Percentiles rank a stretch among this genome's conserved stretches.
Evolutionary conservation across 1,140 invertebrate genomes (phyloP).

Genomic region (Lycorma delicatula): DNA sequence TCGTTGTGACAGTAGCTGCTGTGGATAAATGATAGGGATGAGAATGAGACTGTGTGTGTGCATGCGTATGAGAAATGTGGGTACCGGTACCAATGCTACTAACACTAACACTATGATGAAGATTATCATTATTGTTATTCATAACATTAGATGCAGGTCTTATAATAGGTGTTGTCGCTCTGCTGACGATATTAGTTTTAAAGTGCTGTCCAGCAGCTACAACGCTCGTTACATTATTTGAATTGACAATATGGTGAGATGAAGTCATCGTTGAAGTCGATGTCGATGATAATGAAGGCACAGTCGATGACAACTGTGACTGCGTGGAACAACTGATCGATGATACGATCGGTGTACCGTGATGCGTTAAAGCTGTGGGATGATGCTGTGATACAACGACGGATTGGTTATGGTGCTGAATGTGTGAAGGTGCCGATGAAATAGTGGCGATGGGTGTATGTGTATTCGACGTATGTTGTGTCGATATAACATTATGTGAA

Average conservation of each 20-base stretch:
- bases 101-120: no score
- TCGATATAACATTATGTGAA: no score
- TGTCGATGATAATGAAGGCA: not conserved
- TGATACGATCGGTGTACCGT: not conserved
- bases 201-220: no score
- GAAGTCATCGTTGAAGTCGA: not conserved
- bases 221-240: no score
- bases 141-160: no score
- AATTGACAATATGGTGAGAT: no score
- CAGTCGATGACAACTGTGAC: not conserved
- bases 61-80: not conserved
- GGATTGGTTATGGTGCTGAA: not conserved
- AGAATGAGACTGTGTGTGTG: constrained; percentile 1
- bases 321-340: not conserved
- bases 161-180: no score
- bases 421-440: constrained; percentile 1
- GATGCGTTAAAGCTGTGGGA: constrained; percentile 12
- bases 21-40: constrained; percentile 16
- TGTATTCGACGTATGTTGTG: no score
- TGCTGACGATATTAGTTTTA: no score
- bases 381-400: constrained; percentile 19
- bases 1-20: constrained; percentile 28
- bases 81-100: no score
- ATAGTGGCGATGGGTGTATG: no score
- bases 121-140: no score